Conservation (phyloP, 1,140 invertebrate genomes). For the Drosophila watanabei region DNA sequence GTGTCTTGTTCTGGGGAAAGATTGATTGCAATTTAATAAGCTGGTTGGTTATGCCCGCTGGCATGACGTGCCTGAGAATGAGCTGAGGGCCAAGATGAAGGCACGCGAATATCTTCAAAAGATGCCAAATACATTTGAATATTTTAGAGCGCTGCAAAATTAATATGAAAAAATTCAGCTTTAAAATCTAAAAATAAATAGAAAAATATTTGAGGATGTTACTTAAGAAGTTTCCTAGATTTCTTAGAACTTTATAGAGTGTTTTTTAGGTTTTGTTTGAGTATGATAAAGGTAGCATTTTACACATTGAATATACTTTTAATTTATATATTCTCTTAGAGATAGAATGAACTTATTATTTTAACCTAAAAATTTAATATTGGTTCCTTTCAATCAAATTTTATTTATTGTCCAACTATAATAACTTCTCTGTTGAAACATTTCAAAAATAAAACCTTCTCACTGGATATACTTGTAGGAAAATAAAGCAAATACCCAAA, state of each 20-base stretch:
- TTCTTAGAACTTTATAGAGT: not conserved
- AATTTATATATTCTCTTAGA: not conserved
- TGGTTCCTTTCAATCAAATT: not conserved
- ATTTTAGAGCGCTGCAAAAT: not conserved
- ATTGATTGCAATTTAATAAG: constrained; percentile 58
- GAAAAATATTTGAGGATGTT: not conserved
- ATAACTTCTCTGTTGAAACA: not conserved
- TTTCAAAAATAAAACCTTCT: not conserved
- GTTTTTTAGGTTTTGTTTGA: not conserved
- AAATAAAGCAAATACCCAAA: no score
- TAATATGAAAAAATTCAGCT: not conserved
- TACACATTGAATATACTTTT: not conserved
- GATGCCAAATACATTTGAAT: not conserved
- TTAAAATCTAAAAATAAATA: not conserved
- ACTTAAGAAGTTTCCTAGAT: not conserved
- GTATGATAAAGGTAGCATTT: not conserved
- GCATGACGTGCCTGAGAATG: not conserved
- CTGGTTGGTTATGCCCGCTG: constrained; percentile 26
- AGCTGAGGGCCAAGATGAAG: not conserved
- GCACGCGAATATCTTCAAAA: not conserved
- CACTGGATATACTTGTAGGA: not conserved
- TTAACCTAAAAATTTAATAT: not conserved
- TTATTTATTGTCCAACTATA: not conserved
- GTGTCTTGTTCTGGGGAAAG: constrained; percentile 22
- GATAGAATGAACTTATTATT: not conserved